A percentile compares a stretch with the other conserved stretches of the same genome.
Conservation (phyloP, 2,113 vertebrate species). For the Nanger granti region DNA sequence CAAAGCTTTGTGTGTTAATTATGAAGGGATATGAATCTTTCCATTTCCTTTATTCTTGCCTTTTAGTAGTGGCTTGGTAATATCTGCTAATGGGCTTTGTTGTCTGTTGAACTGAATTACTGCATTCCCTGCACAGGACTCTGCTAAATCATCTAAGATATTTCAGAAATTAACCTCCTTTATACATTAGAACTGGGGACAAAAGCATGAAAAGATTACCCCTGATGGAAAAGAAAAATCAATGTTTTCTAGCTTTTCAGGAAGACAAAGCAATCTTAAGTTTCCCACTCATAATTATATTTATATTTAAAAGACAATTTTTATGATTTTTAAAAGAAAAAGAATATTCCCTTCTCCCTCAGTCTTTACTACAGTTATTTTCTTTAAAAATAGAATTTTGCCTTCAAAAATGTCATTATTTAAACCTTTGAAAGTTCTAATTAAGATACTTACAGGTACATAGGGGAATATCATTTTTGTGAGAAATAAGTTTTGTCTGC, state of each 20-base stretch:
- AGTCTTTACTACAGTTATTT: not conserved
- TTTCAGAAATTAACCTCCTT: constrained; percentile 56
- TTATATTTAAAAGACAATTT: constrained; percentile 19
- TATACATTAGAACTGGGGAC: constrained; percentile 33
- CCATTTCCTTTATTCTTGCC: constrained; percentile 59
- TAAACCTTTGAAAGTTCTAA: not conserved
- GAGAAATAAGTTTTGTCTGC: constrained; percentile 11
- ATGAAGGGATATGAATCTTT: constrained; percentile 52
- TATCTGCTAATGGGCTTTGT: constrained; percentile 62
- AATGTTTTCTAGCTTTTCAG: constrained; percentile 1
- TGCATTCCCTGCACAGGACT: constrained; percentile 41
- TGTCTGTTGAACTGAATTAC: constrained; percentile 63
- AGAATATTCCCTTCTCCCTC: not conserved
- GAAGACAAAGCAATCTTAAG: not conserved
- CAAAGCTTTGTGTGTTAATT: constrained; percentile 54
- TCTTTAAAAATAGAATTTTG: constrained; percentile 2
- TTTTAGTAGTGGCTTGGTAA: constrained; percentile 62
- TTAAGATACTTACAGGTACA: not conserved
- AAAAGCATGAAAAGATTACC: constrained; percentile 35
- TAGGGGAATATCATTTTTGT: not conserved
- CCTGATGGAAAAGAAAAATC: constrained; percentile 8
- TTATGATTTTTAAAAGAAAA: not conserved
- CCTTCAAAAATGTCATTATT: constrained; percentile 5
- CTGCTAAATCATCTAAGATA: constrained; percentile 56
- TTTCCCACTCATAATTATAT: constrained; percentile 2